phyloP scores from a whole-genome alignment of 2,113 vertebrate species.

The Zosterops lateralis region DNA sequence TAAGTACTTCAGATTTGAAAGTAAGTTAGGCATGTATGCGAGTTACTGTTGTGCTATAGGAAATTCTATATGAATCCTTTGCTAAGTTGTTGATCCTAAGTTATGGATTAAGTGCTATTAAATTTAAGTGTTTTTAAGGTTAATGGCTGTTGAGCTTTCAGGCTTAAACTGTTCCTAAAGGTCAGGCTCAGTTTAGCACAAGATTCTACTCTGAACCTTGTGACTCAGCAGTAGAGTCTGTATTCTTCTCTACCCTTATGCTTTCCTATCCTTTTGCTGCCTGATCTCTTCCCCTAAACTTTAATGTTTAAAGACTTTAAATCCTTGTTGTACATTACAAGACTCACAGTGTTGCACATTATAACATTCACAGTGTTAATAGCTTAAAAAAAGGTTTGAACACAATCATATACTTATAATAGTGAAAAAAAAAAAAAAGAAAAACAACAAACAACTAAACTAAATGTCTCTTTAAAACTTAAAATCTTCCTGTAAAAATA shows the following conservation, averaged over 20 bases:
- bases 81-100: background rate
- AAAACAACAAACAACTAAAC: no score
- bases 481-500: background rate
- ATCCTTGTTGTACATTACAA: background rate
- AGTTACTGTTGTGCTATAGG: background rate
- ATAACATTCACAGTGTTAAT: background rate
- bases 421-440: background rate
- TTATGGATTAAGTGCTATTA: background rate
- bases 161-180: background rate
- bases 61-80: background rate
- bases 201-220: background rate
- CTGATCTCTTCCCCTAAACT: accelerated
- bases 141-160: background rate
- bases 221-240: background rate
- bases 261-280: background rate
- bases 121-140: background rate
- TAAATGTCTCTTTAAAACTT: background rate
- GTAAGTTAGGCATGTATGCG: background rate
- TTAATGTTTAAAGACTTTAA: background rate
- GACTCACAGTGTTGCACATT: background rate
- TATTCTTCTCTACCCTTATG: background rate
- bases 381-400: background rate
- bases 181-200: background rate
- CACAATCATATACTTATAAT: background rate
- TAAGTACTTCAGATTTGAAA: background rate